phyloP scores from a whole-genome alignment of 2,888 invertebrate species.

The Phania funesta region DNA sequence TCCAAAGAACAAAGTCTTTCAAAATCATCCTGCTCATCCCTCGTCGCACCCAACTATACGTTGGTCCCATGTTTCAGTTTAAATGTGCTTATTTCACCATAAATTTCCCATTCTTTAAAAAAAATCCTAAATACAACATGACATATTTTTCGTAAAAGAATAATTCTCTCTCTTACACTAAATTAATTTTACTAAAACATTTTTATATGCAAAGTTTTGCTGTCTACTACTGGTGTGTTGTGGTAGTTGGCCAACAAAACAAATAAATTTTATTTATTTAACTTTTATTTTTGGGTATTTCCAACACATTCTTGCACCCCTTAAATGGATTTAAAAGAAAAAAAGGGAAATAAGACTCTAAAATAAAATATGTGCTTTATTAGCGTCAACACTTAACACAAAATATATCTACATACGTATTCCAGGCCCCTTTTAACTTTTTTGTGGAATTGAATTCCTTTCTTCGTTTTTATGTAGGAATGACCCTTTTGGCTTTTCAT shows the following conservation, averaged over 20 bases:
- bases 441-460: constrained; percentile 14
- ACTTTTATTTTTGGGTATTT: constrained; percentile 3
- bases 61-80: constrained; percentile 19
- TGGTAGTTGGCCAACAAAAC: constrained; percentile 51
- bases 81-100: constrained; percentile 24
- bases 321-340: constrained; percentile 35
- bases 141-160: constrained; percentile 32
- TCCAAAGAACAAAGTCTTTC: background rate
- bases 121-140: constrained; percentile 25
- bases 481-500: constrained; percentile 58
- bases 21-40: background rate
- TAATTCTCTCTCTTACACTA: constrained; percentile 53
- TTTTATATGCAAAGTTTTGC: constrained; percentile 63
- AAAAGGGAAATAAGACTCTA: constrained; percentile 7
- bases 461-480: constrained; percentile 29
- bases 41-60: background rate
- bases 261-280: constrained; percentile 58
- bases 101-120: background rate
- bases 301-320: constrained; percentile 27
- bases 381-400: constrained; percentile 67
- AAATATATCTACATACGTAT: constrained; percentile 38
- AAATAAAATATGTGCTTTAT: constrained; percentile 64
- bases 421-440: constrained; percentile 23
- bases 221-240: constrained; percentile 16
- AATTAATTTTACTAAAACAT: constrained; percentile 66